Percentiles rank a stretch among this genome's conserved stretches.
phyloP scores from a whole-genome alignment of 2,888 invertebrate species.

The Scaptomyza reducta region DNA sequence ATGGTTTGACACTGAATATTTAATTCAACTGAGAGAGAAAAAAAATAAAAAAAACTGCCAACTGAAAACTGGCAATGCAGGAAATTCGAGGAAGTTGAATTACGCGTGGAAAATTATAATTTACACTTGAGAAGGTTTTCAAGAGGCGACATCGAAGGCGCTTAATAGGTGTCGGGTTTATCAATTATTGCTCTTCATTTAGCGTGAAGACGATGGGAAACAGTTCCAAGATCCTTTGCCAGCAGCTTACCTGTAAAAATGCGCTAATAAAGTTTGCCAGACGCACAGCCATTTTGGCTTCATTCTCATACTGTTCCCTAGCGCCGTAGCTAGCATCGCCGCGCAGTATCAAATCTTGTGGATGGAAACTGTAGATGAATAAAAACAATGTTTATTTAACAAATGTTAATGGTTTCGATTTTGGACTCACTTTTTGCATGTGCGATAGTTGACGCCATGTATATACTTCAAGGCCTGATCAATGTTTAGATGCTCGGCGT shows the following conservation, averaged over 20 bases:
- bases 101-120: conserved; percentile 83
- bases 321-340: conserved; percentile 95
- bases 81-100: conserved; percentile 83
- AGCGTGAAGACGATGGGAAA: conserved; percentile 75
- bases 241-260: conserved; percentile 90
- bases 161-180: conserved; percentile 79
- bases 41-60: conserved; percentile 28
- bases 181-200: conserved; percentile 79
- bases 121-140: conserved; percentile 82
- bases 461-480: conserved; percentile 92
- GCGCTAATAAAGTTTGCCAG: conserved; percentile 98
- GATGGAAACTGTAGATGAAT: conserved; percentile 89
- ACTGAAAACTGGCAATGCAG: conserved; percentile 76
- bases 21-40: conserved; percentile 63
- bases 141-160: conserved; percentile 75
- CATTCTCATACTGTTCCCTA: conserved; percentile 95
- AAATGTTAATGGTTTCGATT: too few relatives aligned
- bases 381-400: too few relatives aligned
- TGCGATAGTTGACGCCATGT: conserved; percentile 87
- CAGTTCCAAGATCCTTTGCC: conserved; percentile 24
- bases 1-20: conserved; percentile 83
- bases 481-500: conserved; percentile 89
- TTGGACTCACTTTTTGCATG: conserved; percentile 85
- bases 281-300: conserved; percentile 98
- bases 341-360: conserved; percentile 90